phyloP scores from a whole-genome alignment of 2,888 invertebrate genomes.

The Volucella inanis region DNA sequence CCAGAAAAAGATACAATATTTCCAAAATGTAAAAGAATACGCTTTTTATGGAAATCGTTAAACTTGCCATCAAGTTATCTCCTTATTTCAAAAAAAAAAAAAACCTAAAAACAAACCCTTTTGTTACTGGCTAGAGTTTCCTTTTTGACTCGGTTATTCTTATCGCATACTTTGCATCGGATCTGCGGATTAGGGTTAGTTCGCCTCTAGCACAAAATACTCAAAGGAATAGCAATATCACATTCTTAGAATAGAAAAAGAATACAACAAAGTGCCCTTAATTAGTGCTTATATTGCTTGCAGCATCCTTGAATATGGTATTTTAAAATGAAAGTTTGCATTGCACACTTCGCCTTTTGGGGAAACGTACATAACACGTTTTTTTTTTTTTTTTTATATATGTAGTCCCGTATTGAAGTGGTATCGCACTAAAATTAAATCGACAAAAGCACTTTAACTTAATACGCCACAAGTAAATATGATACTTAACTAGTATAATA shows the following conservation, averaged over 20 bases:
- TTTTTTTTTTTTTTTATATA: constrained; percentile 10
- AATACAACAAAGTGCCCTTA: constrained; percentile 43
- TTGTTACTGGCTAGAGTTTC: neutral
- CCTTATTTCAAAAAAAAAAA: neutral
- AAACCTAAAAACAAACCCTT: constrained; percentile 7
- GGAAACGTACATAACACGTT: constrained; percentile 2
- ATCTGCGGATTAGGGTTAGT: neutral
- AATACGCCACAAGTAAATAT: constrained; percentile 7
- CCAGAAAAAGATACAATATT: neutral
- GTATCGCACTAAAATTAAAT: constrained; percentile 47
- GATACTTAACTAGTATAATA: constrained; percentile 34
- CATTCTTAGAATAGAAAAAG: neutral
- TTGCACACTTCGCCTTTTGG: constrained; percentile 12
- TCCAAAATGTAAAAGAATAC: neutral
- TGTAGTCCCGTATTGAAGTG: constrained; percentile 19
- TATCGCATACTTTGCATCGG: neutral
- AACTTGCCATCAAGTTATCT: constrained; percentile 30
- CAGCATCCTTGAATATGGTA: constrained; percentile 14
- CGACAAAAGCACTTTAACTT: constrained; percentile 49
- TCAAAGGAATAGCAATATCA: neutral
- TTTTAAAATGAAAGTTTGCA: constrained; percentile 17
- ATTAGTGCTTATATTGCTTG: constrained; percentile 39
- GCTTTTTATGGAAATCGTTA: constrained; percentile 32
- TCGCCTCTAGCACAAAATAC: neutral
- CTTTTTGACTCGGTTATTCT: neutral